Evolutionary conservation across 2,113 vertebrate species (phyloP).

Genomic region (Ramphastos sulfuratus): DNA sequence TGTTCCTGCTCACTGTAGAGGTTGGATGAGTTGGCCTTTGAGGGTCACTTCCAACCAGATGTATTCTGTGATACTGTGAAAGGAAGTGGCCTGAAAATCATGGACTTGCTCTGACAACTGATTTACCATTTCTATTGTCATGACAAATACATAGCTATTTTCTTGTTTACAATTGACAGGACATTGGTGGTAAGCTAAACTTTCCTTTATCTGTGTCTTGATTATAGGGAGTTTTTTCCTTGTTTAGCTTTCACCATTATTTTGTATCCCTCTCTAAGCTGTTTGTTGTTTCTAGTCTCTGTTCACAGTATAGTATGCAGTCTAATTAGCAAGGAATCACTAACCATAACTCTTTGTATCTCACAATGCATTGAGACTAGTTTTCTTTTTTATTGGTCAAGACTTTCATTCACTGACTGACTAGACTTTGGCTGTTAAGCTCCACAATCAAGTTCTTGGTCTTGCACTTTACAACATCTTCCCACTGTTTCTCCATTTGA

Average conservation of each 20-base stretch:
- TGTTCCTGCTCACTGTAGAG: too few species aligned
- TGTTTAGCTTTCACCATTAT: slow-evolving; percentile 7
- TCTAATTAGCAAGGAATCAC: slow-evolving; percentile 20
- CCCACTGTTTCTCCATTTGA: not conserved
- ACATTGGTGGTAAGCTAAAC: not conserved
- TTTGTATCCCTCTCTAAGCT: slow-evolving; percentile 6
- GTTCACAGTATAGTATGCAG: not conserved
- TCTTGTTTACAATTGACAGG: not conserved
- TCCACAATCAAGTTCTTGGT: not conserved
- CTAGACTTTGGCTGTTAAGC: not conserved
- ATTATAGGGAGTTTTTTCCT: not conserved
- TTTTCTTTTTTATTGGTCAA: not conserved
- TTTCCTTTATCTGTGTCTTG: slow-evolving; percentile 12
- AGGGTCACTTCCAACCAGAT: too few species aligned
- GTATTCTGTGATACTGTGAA: not conserved
- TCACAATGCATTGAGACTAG: not conserved
- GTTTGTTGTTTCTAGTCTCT: slow-evolving; percentile 25
- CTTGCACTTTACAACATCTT: not conserved
- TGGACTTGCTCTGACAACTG: not conserved
- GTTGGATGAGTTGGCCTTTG: too few species aligned
- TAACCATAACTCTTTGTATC: not conserved
- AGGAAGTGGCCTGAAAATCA: not conserved
- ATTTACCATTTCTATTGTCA: not conserved
- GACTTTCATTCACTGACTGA: not conserved
- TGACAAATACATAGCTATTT: not conserved